Conservation (phyloP, 2,888 invertebrate species). For the Torymus texanus region DNA sequence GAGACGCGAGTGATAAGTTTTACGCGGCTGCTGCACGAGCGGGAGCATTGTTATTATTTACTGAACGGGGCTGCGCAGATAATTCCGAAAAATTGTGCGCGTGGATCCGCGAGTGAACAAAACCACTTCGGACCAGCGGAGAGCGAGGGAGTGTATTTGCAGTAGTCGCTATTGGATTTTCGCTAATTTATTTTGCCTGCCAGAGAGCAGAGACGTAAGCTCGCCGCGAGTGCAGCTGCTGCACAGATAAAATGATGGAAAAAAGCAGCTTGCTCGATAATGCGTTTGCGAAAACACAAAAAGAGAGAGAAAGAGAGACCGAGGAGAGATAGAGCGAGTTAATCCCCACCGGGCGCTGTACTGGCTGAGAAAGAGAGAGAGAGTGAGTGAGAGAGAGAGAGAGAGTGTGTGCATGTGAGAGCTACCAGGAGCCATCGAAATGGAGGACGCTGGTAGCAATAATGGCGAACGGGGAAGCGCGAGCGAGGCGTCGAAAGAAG, state of each 20-base stretch:
- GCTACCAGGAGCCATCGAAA: constrained; percentile 52
- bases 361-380: not conserved
- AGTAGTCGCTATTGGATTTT: constrained; percentile 9
- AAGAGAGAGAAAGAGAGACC: too few relatives aligned
- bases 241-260: not conserved
- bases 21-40: too few relatives aligned
- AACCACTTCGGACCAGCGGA: too few relatives aligned
- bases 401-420: not conserved
- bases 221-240: not conserved
- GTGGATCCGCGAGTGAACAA: not conserved
- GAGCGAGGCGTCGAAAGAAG: constrained; percentile 54
- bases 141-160: not conserved
- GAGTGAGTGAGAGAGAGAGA: too few relatives aligned
- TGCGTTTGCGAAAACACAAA: too few relatives aligned
- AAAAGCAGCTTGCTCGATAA: not conserved
- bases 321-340: not conserved
- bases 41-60: too few relatives aligned
- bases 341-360: not conserved
- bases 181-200: constrained; percentile 1
- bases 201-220: not conserved
- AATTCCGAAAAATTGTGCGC: not conserved
- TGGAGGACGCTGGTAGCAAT: constrained; percentile 56
- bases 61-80: too few relatives aligned
- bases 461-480: constrained; percentile 51
- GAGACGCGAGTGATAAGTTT: not conserved